Evolutionary conservation across 1,140 invertebrate genomes (phyloP).

Genomic region (Amphibalanus amphitrite): DNA sequence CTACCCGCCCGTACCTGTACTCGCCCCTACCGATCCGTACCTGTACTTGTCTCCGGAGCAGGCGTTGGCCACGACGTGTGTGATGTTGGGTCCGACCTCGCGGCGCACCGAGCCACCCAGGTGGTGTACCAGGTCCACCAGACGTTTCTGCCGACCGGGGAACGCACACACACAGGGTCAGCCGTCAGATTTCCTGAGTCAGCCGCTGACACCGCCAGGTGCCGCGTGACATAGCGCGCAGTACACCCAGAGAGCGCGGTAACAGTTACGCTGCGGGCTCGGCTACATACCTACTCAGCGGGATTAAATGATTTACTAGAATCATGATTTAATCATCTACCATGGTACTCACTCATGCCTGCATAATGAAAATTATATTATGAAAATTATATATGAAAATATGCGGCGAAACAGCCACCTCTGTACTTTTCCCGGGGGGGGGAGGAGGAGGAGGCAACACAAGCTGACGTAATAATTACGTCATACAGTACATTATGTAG

Average conservation of each 20-base stretch:
- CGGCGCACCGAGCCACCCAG: constrained; percentile 87
- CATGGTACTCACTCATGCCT: neutral
- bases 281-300: no score
- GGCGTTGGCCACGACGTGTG: constrained; percentile 76
- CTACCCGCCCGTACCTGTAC: no score
- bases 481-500: neutral
- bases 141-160: constrained; percentile 49
- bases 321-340: no score
- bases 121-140: constrained; percentile 71
- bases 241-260: no score
- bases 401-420: neutral
- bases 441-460: no score
- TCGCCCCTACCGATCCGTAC: no score
- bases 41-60: constrained; percentile 73
- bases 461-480: neutral
- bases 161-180: no score
- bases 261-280: no score
- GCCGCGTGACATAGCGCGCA: no score
- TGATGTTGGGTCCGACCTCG: constrained; percentile 68
- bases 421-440: neutral
- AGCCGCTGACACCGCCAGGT: no score
- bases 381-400: neutral
- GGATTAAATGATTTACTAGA: no score
- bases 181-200: no score
- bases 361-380: neutral